These are phyloP conservation scores for Meta bourneti DNA, from an alignment of 2,888 invertebrate genomes.

Conservation along the genomic window DNA sequence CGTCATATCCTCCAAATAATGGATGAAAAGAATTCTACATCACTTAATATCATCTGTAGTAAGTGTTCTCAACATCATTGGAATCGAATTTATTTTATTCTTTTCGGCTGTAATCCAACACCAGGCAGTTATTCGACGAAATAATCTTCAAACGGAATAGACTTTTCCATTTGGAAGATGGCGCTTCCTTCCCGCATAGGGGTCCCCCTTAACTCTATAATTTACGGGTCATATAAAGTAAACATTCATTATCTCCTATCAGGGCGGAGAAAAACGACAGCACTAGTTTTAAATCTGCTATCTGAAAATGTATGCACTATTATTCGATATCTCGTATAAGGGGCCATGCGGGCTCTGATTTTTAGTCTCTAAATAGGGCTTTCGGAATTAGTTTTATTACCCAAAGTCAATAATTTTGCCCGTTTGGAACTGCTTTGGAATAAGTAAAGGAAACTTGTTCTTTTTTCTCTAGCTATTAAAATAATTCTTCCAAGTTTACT, in stretches of 20 bases:
- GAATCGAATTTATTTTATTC: too few relatives aligned
- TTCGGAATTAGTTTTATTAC: background rate
- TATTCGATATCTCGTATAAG: background rate
- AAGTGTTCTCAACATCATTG: too few relatives aligned
- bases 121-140: too few relatives aligned
- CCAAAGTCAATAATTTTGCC: background rate
- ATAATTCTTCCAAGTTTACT: too few relatives aligned
- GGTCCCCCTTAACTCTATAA: background rate
- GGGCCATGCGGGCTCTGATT: background rate
- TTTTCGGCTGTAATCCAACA: too few relatives aligned
- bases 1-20: too few relatives aligned
- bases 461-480: too few relatives aligned
- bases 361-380: background rate
- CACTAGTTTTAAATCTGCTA: background rate
- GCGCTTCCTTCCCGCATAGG: background rate
- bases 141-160: background rate
- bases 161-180: background rate
- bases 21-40: too few relatives aligned
- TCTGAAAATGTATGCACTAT: background rate
- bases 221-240: conserved; percentile 1
- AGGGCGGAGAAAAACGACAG: background rate
- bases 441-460: background rate
- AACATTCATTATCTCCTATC: background rate
- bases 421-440: background rate
- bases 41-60: too few relatives aligned